A percentile compares a stretch with the other conserved stretches of the same genome.
These are phyloP conservation scores for Gisinianus flammeolus DNA, from an alignment of 2,888 invertebrate genomes.

Conservation along the genomic window DNA sequence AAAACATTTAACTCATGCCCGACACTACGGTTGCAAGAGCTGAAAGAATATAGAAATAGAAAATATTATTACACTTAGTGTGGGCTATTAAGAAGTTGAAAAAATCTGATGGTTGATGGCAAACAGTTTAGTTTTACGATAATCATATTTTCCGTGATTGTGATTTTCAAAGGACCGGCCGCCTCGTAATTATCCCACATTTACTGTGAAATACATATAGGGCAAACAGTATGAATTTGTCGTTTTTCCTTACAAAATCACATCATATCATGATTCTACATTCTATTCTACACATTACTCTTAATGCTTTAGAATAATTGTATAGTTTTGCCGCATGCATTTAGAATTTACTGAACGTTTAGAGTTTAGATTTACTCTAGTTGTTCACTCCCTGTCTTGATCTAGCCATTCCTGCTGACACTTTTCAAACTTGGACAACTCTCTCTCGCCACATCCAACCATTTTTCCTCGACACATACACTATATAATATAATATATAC, in stretches of 20 bases:
- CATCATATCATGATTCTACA: no score
- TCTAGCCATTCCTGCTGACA: slow-evolving; percentile 29
- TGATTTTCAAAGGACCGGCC: slow-evolving; percentile 23
- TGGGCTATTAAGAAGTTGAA: not conserved
- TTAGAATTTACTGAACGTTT: not conserved
- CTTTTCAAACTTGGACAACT: slow-evolving; percentile 7
- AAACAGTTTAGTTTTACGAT: slow-evolving; percentile 27
- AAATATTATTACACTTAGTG: not conserved
- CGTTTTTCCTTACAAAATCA: no score
- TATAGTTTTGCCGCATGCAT: not conserved
- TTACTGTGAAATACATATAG: not conserved
- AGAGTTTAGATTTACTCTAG: not conserved
- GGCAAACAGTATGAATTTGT: not conserved
- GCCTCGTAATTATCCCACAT: slow-evolving; percentile 31
- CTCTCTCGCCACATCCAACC: not conserved
- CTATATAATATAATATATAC: not conserved
- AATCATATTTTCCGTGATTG: slow-evolving; percentile 30
- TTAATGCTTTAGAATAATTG: not conserved
- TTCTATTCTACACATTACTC: no score
- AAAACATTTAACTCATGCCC: not conserved
- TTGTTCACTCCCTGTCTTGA: slow-evolving; percentile 14
- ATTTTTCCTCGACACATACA: not conserved
- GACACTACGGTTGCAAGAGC: not conserved
- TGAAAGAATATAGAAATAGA: no score
- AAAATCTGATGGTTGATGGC: not conserved